A percentile compares a stretch with the other conserved stretches of the same genome.
Evolutionary conservation across 2,888 invertebrate species (phyloP).

Genomic region (Leucoptera coffeella): DNA sequence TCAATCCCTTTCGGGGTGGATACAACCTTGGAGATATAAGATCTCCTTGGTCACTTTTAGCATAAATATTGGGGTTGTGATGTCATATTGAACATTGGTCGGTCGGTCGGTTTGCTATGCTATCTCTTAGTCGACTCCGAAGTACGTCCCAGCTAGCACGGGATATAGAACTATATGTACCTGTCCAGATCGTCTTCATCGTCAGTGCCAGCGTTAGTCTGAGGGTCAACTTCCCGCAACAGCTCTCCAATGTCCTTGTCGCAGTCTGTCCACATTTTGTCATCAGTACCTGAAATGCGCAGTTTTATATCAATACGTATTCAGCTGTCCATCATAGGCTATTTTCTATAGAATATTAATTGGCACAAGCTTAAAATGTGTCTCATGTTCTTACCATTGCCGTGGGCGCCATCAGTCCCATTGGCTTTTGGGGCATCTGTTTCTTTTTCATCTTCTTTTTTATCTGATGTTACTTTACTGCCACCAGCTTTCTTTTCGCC

Average conservation of each 20-base stretch:
- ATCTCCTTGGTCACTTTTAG: no score
- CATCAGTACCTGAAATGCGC: conserved; percentile 43
- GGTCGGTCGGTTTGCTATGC: no score
- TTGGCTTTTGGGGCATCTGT: conserved; percentile 18
- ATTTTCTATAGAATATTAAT: conserved; percentile 1
- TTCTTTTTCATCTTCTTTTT: conserved; percentile 31
- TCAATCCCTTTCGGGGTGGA: no score
- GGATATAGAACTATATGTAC: conserved; percentile 13
- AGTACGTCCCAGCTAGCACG: no score
- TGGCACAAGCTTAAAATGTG: not conserved
- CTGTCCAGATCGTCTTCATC: conserved; percentile 59
- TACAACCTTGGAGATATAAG: no score
- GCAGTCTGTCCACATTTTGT: conserved; percentile 75
- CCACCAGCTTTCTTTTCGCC: conserved; percentile 23
- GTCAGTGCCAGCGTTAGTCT: conserved; percentile 66
- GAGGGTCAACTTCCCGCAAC: conserved; percentile 62
- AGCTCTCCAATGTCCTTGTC: conserved; percentile 76
- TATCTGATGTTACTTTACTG: conserved; percentile 13
- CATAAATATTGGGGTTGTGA: no score
- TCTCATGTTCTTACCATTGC: no score
- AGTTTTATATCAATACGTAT: no score
- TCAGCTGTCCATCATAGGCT: no score
- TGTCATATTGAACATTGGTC: no score
- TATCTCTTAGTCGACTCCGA: no score
- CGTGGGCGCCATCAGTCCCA: no score